These are phyloP conservation scores for Tribolium castaneum DNA, from an alignment of 1,140 invertebrate genomes.

Conservation along the genomic window DNA sequence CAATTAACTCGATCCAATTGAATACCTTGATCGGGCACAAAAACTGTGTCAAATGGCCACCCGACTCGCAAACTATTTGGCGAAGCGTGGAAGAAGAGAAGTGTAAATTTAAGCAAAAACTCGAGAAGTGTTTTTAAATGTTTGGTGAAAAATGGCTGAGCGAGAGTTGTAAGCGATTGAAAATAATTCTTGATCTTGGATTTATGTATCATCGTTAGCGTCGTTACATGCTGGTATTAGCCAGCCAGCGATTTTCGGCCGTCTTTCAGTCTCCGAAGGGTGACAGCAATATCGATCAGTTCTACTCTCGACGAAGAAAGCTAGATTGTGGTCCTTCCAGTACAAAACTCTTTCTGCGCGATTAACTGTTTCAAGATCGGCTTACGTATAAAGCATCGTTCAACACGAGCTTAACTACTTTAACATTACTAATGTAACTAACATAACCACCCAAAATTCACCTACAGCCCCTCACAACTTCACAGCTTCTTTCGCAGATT, in stretches of 20 bases:
- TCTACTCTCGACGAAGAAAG: constrained; percentile 11
- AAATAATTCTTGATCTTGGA: constrained; percentile 33
- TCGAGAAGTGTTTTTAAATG: constrained; percentile 30
- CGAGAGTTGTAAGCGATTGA: constrained; percentile 31
- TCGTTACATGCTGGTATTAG: constrained; percentile 33
- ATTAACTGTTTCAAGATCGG: constrained; percentile 31
- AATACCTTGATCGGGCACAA: not conserved
- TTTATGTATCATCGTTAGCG: constrained; percentile 35
- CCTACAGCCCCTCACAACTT: not conserved
- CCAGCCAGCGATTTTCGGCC: constrained; percentile 31
- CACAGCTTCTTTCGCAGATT: not conserved
- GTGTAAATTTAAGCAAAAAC: constrained; percentile 33
- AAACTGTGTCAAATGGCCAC: not conserved
- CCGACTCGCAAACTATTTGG: not conserved
- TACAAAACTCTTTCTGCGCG: constrained; percentile 25
- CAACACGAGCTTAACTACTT: constrained; percentile 24
- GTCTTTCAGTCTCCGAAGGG: constrained; percentile 30
- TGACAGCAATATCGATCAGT: constrained; percentile 32
- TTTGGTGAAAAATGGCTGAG: constrained; percentile 23
- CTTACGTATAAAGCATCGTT: constrained; percentile 27
- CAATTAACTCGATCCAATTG: constrained; percentile 2
- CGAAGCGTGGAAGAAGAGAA: not conserved
- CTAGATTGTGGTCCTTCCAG: constrained; percentile 17
- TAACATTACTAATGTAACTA: constrained; percentile 10
- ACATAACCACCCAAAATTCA: not conserved